These are phyloP conservation scores for Hyposoter didymator DNA, from an alignment of 2,888 invertebrate genomes.

Conservation along the genomic window DNA sequence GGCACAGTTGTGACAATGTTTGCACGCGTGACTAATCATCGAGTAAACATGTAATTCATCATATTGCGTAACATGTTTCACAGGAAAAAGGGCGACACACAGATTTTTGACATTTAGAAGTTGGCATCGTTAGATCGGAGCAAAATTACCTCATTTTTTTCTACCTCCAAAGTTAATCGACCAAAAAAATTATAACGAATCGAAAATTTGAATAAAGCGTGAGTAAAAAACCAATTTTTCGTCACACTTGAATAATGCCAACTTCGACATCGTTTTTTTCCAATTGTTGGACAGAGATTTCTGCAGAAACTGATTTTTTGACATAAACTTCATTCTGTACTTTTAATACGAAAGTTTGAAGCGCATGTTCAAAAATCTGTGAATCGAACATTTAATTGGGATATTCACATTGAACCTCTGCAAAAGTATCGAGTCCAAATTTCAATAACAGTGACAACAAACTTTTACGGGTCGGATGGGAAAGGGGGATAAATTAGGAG, in stretches of 20 bases:
- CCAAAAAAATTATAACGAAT: too few relatives aligned
- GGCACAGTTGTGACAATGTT: slow-evolving; percentile 15
- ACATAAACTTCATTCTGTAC: too few relatives aligned
- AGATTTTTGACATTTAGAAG: not conserved
- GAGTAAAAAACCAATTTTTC: too few relatives aligned
- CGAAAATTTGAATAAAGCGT: too few relatives aligned
- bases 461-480: not conserved
- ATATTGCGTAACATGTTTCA: not conserved
- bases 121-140: too few relatives aligned
- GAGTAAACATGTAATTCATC: slow-evolving; percentile 8
- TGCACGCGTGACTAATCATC: slow-evolving; percentile 24
- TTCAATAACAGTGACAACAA: not conserved
- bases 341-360: not conserved
- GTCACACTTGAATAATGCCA: too few relatives aligned
- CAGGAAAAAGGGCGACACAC: not conserved
- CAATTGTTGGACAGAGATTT: too few relatives aligned
- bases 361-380: not conserved
- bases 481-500: not conserved
- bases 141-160: too few relatives aligned
- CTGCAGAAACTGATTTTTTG: not conserved
- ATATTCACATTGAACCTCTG: not conserved
- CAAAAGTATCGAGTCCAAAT: not conserved
- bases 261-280: too few relatives aligned
- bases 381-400: too few relatives aligned
- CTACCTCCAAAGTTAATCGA: too few relatives aligned